phyloP scores from a whole-genome alignment of 2,888 invertebrate genomes.

The Epirrita christyi region DNA sequence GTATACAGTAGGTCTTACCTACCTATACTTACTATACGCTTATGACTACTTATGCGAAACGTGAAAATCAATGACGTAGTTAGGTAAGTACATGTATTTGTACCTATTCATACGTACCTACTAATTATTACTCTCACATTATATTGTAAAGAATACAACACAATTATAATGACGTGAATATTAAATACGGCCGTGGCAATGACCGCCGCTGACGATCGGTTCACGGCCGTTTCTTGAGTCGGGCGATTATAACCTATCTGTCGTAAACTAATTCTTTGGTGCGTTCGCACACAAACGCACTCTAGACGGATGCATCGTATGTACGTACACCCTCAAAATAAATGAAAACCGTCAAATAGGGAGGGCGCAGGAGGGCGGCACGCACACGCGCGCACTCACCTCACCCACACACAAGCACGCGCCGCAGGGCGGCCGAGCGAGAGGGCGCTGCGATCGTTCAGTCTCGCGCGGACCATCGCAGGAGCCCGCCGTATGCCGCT shows the following conservation, averaged over 20 bases:
- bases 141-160: conserved; percentile 35
- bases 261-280: conserved; percentile 44
- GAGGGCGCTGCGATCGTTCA: conserved; percentile 80
- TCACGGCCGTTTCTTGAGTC: conserved; percentile 76
- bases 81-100: no score
- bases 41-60: neutral
- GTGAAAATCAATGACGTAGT: neutral
- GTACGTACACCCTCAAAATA: conserved; percentile 51
- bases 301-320: conserved; percentile 50
- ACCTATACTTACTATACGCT: no score
- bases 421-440: conserved; percentile 54
- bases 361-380: conserved; percentile 54
- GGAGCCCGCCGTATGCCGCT: conserved; percentile 66
- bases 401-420: conserved; percentile 56
- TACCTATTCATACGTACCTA: conserved; percentile 3
- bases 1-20: no score
- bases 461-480: conserved; percentile 81
- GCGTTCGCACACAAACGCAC: conserved; percentile 34
- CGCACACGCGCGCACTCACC: conserved; percentile 53
- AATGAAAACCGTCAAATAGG: conserved; percentile 47
- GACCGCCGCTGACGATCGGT: conserved; percentile 73
- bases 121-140: conserved; percentile 1
- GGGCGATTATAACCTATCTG: conserved; percentile 52
- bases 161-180: conserved; percentile 70
- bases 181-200: conserved; percentile 79